phyloP scores from a whole-genome alignment of 2,888 invertebrate species.

The Papilio protenor region DNA sequence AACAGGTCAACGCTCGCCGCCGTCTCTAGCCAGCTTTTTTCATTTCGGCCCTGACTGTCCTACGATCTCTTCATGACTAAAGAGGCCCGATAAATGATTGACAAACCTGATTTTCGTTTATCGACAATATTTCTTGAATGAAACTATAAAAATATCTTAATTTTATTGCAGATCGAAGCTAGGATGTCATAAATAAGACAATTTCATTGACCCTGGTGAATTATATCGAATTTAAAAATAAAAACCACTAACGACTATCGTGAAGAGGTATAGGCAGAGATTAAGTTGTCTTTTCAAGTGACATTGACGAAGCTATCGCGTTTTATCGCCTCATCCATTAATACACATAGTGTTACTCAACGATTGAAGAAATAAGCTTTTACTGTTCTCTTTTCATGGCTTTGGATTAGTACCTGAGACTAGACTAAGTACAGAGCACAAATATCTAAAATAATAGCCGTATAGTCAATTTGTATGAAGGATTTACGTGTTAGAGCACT shows the following conservation, averaged over 20 bases:
- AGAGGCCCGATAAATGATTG: constrained; percentile 59
- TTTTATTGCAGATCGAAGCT: not conserved
- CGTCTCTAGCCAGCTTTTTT: constrained; percentile 71
- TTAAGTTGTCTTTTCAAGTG: constrained; percentile 9
- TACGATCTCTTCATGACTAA: constrained; percentile 61
- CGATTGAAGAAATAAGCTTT: not conserved
- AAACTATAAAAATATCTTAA: constrained; percentile 17
- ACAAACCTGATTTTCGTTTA: constrained; percentile 26
- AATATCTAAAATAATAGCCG: not conserved
- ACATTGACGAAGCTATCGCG: constrained; percentile 8
- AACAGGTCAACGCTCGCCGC: constrained; percentile 79
- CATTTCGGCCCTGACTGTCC: constrained; percentile 68
- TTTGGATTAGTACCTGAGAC: not conserved
- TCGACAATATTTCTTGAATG: constrained; percentile 13
- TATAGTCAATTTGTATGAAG: not conserved
- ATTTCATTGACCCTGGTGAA: constrained; percentile 16
- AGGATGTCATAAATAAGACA: constrained; percentile 2
- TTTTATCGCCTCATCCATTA: not conserved
- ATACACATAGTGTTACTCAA: not conserved
- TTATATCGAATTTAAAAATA: not conserved
- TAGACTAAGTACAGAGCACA: not conserved
- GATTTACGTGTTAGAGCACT: too few relatives aligned
- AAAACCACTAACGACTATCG: not conserved
- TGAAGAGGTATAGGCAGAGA: constrained; percentile 14
- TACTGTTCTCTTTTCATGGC: not conserved